Conservation (phyloP, 2,113 vertebrate genomes). For the Mustela lutreola region DNA sequence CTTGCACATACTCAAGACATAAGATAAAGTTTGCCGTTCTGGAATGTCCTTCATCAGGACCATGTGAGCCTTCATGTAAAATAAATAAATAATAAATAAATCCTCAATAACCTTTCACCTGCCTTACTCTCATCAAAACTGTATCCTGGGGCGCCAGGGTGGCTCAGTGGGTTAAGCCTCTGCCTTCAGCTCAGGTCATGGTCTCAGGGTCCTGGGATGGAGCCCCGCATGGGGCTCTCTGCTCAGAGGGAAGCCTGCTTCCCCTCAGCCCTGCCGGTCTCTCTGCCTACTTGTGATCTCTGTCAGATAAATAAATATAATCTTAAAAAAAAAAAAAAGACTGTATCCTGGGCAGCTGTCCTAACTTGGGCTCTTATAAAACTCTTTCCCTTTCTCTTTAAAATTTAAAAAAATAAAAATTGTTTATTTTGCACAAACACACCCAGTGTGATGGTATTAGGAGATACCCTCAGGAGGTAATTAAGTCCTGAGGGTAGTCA, state of each 20-base stretch:
- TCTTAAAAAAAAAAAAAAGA: no score
- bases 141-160: no score
- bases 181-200: no score
- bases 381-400: background rate
- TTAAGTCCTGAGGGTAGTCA: background rate
- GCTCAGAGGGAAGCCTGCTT: no score
- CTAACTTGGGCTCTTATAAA: background rate
- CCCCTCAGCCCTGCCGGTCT: no score
- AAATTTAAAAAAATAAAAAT: background rate
- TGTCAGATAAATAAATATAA: no score
- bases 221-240: no score
- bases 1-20: background rate
- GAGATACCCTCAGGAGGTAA: background rate
- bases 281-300: no score
- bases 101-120: background rate
- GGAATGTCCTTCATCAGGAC: background rate
- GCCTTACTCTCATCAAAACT: background rate
- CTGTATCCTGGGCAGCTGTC: background rate
- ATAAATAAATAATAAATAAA: background rate
- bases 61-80: background rate
- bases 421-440: background rate
- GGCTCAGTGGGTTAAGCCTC: no score
- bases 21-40: background rate
- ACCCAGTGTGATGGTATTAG: background rate
- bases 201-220: no score